phyloP scores from a whole-genome alignment of 1,140 invertebrate genomes.

The Caenorhabditis tropicalis region DNA sequence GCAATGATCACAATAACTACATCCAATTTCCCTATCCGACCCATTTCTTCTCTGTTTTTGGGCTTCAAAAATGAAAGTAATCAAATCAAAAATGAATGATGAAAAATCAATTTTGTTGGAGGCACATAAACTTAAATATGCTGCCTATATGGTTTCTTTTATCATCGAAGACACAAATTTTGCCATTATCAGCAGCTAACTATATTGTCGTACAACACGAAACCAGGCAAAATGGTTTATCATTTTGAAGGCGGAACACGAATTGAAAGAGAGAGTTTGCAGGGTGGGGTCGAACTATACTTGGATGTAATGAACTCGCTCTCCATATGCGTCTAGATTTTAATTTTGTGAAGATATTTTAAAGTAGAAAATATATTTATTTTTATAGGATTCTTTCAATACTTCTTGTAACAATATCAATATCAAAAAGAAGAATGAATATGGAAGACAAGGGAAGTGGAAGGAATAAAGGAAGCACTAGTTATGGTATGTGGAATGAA shows the following conservation, averaged over 20 bases:
- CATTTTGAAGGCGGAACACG: neutral
- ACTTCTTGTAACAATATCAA: too few relatives aligned
- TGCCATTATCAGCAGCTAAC: slow-evolving; percentile 26
- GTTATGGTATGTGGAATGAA: too few relatives aligned
- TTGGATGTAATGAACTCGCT: too few relatives aligned
- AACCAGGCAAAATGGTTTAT: neutral
- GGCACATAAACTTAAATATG: slow-evolving; percentile 22
- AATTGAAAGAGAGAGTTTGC: too few relatives aligned
- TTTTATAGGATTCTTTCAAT: too few relatives aligned
- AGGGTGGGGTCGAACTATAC: slow-evolving; percentile 11
- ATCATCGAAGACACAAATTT: neutral
- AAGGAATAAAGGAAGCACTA: too few relatives aligned
- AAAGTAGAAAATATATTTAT: too few relatives aligned
- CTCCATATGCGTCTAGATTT: too few relatives aligned
- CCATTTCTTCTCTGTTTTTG: neutral
- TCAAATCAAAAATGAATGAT: neutral
- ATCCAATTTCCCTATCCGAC: neutral
- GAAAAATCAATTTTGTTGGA: neutral
- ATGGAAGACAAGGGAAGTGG: too few relatives aligned
- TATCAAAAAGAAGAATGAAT: too few relatives aligned
- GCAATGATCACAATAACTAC: slow-evolving; percentile 22
- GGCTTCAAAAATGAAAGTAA: neutral
- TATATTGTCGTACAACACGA: slow-evolving; percentile 21
- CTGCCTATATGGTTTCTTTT: slow-evolving; percentile 20
- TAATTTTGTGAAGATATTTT: too few relatives aligned